These are phyloP conservation scores for Apamea anceps DNA, from an alignment of 2,888 invertebrate species.

Conservation along the genomic window DNA sequence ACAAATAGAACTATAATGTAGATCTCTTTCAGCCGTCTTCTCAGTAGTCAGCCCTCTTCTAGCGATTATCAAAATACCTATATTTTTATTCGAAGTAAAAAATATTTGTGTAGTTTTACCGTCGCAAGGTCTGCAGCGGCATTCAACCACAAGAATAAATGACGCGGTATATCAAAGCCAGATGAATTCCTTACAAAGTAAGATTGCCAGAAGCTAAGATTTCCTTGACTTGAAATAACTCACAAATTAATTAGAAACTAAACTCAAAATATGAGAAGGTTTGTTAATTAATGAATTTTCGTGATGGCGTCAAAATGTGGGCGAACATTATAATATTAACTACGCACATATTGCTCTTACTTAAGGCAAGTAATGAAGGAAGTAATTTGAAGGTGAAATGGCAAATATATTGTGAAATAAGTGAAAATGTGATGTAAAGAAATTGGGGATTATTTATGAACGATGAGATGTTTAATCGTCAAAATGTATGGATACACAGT, in stretches of 20 bases:
- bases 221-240: constrained; percentile 16
- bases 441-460: not conserved
- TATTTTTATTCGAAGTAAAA: not conserved
- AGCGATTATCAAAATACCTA: not conserved
- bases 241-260: constrained; percentile 59
- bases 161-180: constrained; percentile 18
- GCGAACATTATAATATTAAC: constrained; percentile 33
- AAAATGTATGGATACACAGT: no score
- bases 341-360: constrained; percentile 38
- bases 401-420: not conserved
- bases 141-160: constrained; percentile 33
- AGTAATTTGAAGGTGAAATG: not conserved
- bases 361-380: not conserved
- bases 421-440: not conserved
- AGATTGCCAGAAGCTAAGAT: constrained; percentile 20
- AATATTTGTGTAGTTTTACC: not conserved
- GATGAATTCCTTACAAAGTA: constrained; percentile 36
- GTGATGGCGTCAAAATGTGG: constrained; percentile 32
- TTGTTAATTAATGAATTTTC: constrained; percentile 61
- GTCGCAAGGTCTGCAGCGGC: not conserved
- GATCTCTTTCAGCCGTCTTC: no score
- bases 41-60: not conserved
- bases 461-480: no score
- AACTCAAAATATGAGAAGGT: constrained; percentile 57
- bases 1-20: no score